Evolutionary conservation across 2,113 vertebrate genomes (phyloP).

Genomic region (Bucco capensis): DNA sequence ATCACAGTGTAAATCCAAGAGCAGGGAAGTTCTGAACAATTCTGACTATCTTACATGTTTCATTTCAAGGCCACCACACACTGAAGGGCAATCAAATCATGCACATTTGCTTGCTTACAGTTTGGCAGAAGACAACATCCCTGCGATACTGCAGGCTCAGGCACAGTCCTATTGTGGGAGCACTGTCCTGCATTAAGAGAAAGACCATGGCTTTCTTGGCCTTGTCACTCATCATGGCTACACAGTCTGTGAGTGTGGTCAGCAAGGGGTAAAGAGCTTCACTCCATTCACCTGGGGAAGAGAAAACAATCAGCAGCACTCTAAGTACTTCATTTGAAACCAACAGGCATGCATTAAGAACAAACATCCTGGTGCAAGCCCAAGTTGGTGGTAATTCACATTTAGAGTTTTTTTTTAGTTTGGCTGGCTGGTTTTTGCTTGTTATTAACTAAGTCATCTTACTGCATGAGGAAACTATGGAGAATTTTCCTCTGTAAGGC

Average conservation of each 20-base stretch:
- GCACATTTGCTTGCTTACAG: conserved; percentile 75
- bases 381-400: neutral
- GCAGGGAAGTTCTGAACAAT: neutral
- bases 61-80: neutral
- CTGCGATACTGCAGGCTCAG: conserved; percentile 93
- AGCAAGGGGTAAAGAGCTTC: conserved; percentile 95
- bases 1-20: neutral
- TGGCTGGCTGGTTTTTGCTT: neutral
- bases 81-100: neutral
- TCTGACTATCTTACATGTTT: neutral
- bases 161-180: conserved; percentile 89
- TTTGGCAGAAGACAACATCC: conserved; percentile 98
- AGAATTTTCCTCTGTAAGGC: neutral
- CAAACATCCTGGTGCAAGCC: neutral
- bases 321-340: neutral
- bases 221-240: conserved; percentile 97
- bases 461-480: neutral
- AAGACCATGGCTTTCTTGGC: conserved; percentile 98
- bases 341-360: neutral
- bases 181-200: conserved; percentile 96
- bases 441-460: neutral
- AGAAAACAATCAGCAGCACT: neutral
- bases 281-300: conserved; percentile 89
- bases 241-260: conserved; percentile 93
- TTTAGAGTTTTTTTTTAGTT: neutral